Conservation (phyloP, 2,888 invertebrate species). For the Eupithecia pulchellata region DNA sequence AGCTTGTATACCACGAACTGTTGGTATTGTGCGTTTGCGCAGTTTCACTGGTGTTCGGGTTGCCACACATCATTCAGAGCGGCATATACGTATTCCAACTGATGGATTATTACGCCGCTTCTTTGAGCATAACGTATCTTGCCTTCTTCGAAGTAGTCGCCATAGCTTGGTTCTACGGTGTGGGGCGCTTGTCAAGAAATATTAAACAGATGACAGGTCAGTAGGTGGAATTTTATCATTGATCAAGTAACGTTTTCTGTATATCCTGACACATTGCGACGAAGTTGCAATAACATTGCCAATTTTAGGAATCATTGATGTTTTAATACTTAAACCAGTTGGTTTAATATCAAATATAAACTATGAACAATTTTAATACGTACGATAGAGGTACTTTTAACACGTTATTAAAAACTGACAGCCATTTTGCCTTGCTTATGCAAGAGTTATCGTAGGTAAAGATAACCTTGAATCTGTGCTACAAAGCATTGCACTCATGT, state of each 20-base stretch:
- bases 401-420: constrained; percentile 1
- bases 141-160: constrained; percentile 97
- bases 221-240: no score
- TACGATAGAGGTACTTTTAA: neutral
- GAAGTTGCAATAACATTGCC: neutral
- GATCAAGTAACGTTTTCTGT: neutral
- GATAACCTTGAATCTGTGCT: constrained; percentile 36
- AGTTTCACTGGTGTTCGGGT: constrained; percentile 92
- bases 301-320: neutral
- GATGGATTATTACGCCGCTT: constrained; percentile 97
- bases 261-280: neutral
- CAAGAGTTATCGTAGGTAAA: constrained; percentile 27
- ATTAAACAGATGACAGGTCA: constrained; percentile 96
- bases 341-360: no score
- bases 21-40: constrained; percentile 93
- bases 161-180: constrained; percentile 96
- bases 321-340: neutral
- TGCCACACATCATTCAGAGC: constrained; percentile 95
- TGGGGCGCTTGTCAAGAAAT: constrained; percentile 91
- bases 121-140: constrained; percentile 95
- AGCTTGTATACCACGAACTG: constrained; percentile 93
- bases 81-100: constrained; percentile 96
- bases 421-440: constrained; percentile 25
- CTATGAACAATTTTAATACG: neutral
- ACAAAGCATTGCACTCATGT: constrained; percentile 27